Percentiles rank a stretch among this genome's conserved stretches.
Evolutionary conservation across 2,113 vertebrate species (phyloP).

Genomic region (Anhinga anhinga): DNA sequence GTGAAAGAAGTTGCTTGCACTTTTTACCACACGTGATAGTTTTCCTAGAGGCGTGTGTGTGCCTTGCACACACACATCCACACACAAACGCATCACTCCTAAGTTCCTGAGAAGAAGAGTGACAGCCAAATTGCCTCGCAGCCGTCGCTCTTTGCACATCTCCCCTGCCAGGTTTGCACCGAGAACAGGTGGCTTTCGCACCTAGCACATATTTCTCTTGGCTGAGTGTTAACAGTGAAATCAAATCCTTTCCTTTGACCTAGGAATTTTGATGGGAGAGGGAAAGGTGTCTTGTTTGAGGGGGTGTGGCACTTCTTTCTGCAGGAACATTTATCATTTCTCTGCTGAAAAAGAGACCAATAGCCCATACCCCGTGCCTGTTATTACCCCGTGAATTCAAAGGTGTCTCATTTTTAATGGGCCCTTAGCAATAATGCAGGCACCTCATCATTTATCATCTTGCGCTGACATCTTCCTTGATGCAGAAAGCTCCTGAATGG

Average conservation of each 20-base stretch:
- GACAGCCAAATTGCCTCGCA: constrained; percentile 15
- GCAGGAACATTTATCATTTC: constrained; percentile 57
- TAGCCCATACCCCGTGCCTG: constrained; percentile 31
- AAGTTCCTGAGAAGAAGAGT: constrained; percentile 9
- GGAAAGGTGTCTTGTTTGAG: not conserved
- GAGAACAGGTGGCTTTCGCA: constrained; percentile 57
- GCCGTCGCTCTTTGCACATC: not conserved
- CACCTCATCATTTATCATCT: constrained; percentile 54
- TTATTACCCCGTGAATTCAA: constrained; percentile 60
- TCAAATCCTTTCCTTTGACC: constrained; percentile 47
- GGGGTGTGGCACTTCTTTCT: constrained; percentile 45
- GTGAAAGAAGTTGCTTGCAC: not conserved
- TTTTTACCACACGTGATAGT: not conserved
- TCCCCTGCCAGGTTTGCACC: constrained; percentile 8
- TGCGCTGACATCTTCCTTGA: not conserved
- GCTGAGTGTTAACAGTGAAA: constrained; percentile 58
- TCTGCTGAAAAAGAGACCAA: constrained; percentile 42
- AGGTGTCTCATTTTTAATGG: constrained; percentile 59
- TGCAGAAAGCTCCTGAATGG: constrained; percentile 24
- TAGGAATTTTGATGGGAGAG: constrained; percentile 55
- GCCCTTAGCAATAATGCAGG: constrained; percentile 35
- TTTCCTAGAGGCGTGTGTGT: not conserved
- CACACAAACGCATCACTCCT: not conserved
- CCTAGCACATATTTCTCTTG: constrained; percentile 34
- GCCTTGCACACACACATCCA: not conserved